A percentile compares a stretch with the other conserved stretches of the same genome.
These are phyloP conservation scores for Zaprionus tsacasi DNA, from an alignment of 1,140 invertebrate genomes.

Conservation along the genomic window DNA sequence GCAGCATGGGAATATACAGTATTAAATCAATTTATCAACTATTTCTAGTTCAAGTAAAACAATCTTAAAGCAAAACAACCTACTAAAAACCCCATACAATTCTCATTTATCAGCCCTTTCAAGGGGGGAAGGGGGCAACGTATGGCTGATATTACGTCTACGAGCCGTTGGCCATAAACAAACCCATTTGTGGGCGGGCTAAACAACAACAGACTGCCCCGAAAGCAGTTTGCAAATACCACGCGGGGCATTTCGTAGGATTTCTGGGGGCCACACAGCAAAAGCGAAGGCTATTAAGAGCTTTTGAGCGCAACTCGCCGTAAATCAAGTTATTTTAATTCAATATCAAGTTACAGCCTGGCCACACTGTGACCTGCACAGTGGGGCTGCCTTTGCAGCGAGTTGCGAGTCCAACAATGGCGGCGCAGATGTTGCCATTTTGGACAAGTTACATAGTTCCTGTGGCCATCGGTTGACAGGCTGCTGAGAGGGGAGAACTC, in stretches of 20 bases:
- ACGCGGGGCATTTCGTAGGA: not conserved
- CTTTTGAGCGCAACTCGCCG: slow-evolving; percentile 40
- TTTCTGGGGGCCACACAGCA: not conserved
- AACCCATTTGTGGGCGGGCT: slow-evolving; percentile 1
- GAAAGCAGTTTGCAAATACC: not conserved
- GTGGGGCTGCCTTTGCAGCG: no score
- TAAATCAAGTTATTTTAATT: slow-evolving; percentile 54
- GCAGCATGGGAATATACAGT: not conserved
- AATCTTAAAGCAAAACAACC: not conserved
- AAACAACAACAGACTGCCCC: slow-evolving; percentile 9
- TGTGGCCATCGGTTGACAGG: slow-evolving; percentile 24
- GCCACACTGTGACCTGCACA: not conserved
- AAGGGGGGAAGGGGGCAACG: not conserved
- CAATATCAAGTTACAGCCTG: slow-evolving; percentile 42
- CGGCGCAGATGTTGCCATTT: slow-evolving; percentile 42
- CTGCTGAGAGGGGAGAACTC: not conserved
- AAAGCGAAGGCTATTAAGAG: slow-evolving; percentile 35
- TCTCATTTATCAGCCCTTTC: slow-evolving; percentile 8
- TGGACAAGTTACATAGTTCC: slow-evolving; percentile 20
- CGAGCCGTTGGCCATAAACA: slow-evolving; percentile 19
- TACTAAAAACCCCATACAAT: slow-evolving; percentile 3
- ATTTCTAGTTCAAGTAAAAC: not conserved
- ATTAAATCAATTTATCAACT: not conserved
- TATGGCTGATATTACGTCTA: slow-evolving; percentile 31
- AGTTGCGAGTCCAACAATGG: slow-evolving; percentile 18